These are phyloP conservation scores for Cuculus canorus DNA, from an alignment of 2,797 vertebrate species.

Conservation along the genomic window DNA sequence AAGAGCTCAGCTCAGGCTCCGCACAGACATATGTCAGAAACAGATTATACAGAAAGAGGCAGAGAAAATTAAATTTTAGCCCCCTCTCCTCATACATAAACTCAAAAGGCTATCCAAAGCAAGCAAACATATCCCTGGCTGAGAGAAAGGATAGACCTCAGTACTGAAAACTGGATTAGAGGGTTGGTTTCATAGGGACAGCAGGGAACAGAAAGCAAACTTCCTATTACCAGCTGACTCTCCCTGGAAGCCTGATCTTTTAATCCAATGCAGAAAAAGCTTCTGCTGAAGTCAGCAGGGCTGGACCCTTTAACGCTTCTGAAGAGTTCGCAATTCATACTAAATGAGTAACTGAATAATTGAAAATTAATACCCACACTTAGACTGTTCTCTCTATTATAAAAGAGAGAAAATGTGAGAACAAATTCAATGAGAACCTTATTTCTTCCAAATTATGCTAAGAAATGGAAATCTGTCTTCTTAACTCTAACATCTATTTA, in stretches of 20 bases:
- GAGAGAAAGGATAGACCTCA: background rate
- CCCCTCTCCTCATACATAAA: background rate
- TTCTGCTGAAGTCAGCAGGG: background rate
- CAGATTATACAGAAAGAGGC: slow-evolving; percentile 3
- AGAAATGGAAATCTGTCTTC: background rate
- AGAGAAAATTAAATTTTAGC: slow-evolving; percentile 52
- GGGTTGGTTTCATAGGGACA: background rate
- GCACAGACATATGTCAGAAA: background rate
- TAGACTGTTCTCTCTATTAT: background rate
- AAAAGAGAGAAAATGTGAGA: background rate
- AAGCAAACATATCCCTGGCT: background rate
- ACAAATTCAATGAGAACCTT: background rate
- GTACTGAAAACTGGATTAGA: background rate
- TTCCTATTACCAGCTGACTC: background rate
- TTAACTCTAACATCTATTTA: background rate
- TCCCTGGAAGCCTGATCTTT: background rate
- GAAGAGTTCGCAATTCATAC: slow-evolving; percentile 3
- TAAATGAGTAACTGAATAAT: background rate
- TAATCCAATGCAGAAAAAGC: background rate
- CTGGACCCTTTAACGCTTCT: background rate
- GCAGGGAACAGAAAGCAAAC: background rate
- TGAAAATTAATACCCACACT: slow-evolving; percentile 7
- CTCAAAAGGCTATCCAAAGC: background rate
- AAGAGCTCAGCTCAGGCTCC: background rate
- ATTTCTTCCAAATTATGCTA: background rate